Evolutionary conservation across 2,888 invertebrate species (phyloP).

Genomic region (Lochmaea capreae): DNA sequence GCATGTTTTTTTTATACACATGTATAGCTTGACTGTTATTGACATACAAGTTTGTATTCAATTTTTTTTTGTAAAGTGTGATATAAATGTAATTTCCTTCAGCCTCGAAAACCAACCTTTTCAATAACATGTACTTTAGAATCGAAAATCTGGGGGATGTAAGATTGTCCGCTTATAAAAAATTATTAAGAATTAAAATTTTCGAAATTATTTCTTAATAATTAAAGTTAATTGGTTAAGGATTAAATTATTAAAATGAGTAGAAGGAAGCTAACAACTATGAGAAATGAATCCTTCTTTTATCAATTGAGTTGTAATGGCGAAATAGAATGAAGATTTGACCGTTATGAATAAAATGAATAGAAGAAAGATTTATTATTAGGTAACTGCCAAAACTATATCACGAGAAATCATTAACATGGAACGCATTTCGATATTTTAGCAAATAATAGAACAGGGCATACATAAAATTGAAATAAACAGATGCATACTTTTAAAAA

Average conservation of each 20-base stretch:
- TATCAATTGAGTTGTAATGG: not conserved
- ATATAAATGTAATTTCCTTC: not conserved
- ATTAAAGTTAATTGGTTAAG: no score
- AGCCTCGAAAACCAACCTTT: conserved; percentile 20
- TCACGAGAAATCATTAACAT: conserved; percentile 5
- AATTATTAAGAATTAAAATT: not conserved
- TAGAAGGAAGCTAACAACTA: not conserved
- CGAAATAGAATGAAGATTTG: not conserved
- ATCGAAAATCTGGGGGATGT: not conserved
- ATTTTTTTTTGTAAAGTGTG: conserved; percentile 50
- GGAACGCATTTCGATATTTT: conserved; percentile 23
- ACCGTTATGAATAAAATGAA: not conserved
- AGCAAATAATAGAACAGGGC: conserved; percentile 28
- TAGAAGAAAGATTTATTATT: conserved; percentile 7
- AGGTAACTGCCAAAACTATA: conserved; percentile 4
- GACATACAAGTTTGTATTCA: conserved; percentile 61
- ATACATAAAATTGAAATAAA: conserved; percentile 49
- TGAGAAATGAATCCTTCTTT: not conserved
- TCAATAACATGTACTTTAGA: conserved; percentile 13
- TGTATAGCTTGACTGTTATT: conserved; percentile 59
- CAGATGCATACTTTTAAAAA: conserved; percentile 63
- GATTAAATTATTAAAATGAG: no score
- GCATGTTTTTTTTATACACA: conserved; percentile 60
- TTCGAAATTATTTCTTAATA: no score
- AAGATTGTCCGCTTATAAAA: not conserved